Conservation (phyloP, 1,140 invertebrate genomes). For the Papilio polytes region DNA sequence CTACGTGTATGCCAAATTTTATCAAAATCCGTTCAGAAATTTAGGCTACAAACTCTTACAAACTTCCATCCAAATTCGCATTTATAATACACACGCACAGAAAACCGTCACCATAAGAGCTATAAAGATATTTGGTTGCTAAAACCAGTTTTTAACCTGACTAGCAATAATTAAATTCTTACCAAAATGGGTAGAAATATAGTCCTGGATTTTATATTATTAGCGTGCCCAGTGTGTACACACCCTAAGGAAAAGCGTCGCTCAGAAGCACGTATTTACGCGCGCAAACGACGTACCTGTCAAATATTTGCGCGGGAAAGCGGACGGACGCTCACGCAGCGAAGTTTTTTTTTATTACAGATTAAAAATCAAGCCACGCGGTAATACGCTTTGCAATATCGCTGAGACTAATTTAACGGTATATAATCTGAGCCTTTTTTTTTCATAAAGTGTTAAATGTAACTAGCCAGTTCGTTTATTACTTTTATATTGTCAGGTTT, state of each 20-base stretch:
- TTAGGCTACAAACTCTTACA: too few species aligned
- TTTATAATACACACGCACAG: too few species aligned
- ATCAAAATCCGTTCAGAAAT: too few species aligned
- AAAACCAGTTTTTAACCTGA: too few species aligned
- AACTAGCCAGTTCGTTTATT: neutral
- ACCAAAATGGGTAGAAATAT: neutral
- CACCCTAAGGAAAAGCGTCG: neutral
- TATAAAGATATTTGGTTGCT: too few species aligned
- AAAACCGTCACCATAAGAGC: too few species aligned
- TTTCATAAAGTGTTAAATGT: slow-evolving; percentile 26
- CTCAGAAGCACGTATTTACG: slow-evolving; percentile 32
- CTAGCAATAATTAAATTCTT: too few species aligned
- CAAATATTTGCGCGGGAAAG: slow-evolving; percentile 41
- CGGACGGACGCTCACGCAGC: slow-evolving; percentile 28
- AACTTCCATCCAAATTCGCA: too few species aligned
- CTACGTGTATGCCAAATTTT: too few species aligned
- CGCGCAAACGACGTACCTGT: slow-evolving; percentile 31
- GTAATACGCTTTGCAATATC: slow-evolving; percentile 38
- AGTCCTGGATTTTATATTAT: neutral
- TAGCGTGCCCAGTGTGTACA: neutral
- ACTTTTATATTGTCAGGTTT: slow-evolving; percentile 21
- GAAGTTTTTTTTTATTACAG: slow-evolving; percentile 29
- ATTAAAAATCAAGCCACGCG: slow-evolving; percentile 33
- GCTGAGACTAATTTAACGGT: slow-evolving; percentile 35
- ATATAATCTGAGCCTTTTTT: slow-evolving; percentile 10